A percentile compares a stretch with the other conserved stretches of the same genome.
These are phyloP conservation scores for Apis dorsata DNA, from an alignment of 1,140 invertebrate species.

Conservation along the genomic window DNA sequence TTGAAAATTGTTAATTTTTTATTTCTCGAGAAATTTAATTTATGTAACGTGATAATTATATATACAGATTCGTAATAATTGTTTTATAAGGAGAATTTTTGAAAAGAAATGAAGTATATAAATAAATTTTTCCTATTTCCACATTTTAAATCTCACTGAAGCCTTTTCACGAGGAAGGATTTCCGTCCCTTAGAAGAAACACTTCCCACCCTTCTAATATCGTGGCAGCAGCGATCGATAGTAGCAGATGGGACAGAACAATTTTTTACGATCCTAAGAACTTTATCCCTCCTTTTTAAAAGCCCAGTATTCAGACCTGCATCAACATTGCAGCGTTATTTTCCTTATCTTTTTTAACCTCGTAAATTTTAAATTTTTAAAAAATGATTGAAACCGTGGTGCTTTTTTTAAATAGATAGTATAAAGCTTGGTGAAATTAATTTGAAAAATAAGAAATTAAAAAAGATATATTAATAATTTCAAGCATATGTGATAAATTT, in stretches of 20 bases:
- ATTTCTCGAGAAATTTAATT: no score
- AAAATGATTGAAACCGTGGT: no score
- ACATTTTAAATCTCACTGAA: neutral
- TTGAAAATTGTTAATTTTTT: no score
- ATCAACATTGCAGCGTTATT: neutral
- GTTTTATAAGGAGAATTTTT: neutral
- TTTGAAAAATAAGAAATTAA: no score
- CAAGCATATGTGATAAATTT: no score
- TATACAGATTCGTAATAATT: no score
- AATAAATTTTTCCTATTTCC: neutral
- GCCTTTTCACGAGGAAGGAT: neutral
- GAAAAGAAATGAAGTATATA: neutral
- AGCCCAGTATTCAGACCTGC: neutral
- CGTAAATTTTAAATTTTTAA: no score
- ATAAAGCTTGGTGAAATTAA: no score
- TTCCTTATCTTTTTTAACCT: neutral
- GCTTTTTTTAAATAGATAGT: no score
- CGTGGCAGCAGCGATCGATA: slow-evolving; percentile 37
- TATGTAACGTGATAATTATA: no score
- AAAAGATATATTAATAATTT: no score
- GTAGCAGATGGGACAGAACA: slow-evolving; percentile 43
- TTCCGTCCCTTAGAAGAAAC: slow-evolving; percentile 20
- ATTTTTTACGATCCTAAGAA: slow-evolving; percentile 36
- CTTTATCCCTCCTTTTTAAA: slow-evolving; percentile 18
- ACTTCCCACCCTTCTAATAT: slow-evolving; percentile 16